Evolutionary conservation across 2,888 invertebrate genomes (phyloP).

Genomic region (Carabus problematicus): DNA sequence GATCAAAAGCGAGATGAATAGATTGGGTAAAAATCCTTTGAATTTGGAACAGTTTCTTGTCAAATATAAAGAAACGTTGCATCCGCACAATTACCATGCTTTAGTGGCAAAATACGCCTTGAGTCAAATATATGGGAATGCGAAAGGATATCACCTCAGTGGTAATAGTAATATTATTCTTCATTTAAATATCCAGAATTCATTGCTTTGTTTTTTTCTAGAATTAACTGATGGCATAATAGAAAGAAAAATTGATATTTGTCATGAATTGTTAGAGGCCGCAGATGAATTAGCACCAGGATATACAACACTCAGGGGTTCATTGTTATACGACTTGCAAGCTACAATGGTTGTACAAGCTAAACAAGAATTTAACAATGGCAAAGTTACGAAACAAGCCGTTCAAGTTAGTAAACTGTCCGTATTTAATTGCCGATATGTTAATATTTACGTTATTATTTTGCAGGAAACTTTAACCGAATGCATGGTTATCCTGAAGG

Average conservation of each 20-base stretch:
- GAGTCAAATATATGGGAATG: conserved; percentile 72
- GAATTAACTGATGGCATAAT: conserved; percentile 66
- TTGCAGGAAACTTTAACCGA: conserved; percentile 65
- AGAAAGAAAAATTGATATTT: conserved; percentile 69
- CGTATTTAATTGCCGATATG: conserved; percentile 26
- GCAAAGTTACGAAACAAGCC: conserved; percentile 62
- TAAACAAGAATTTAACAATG: conserved; percentile 63
- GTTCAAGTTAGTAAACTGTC: conserved; percentile 61
- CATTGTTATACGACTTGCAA: conserved; percentile 70
- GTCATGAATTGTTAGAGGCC: conserved; percentile 70
- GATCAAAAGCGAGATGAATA: conserved; percentile 64
- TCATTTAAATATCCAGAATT: too few relatives aligned
- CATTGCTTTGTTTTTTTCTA: conserved; percentile 49
- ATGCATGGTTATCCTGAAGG: conserved; percentile 65
- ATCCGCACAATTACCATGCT: conserved; percentile 71
- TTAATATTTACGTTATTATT: conserved; percentile 30
- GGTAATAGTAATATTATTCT: conserved; percentile 57
- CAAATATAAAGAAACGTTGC: conserved; percentile 69
- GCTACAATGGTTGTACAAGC: conserved; percentile 68
- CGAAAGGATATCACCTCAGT: conserved; percentile 63
- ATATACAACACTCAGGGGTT: conserved; percentile 68
- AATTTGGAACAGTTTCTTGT: conserved; percentile 69
- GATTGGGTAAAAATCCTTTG: conserved; percentile 55
- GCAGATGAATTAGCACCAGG: conserved; percentile 72
- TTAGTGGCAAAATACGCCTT: conserved; percentile 74